Evolutionary conservation across 2,113 vertebrate genomes (phyloP), one percentile per base, ranked within the genome.

Genomic region (Epinephelus moara): DNA sequence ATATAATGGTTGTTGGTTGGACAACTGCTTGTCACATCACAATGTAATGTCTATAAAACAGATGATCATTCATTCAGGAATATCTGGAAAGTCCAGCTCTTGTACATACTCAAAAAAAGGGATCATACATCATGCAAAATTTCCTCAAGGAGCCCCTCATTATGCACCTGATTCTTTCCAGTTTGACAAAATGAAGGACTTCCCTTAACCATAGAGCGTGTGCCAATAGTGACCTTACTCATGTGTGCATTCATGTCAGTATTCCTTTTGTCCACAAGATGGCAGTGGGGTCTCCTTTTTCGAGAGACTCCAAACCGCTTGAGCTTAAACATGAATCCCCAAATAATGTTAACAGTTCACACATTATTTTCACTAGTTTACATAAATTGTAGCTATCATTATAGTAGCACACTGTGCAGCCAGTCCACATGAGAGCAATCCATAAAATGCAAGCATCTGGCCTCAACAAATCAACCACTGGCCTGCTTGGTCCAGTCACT

Each of bases 241-340:
- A 30, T 30, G 30, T 30, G 30, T 30, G 19, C 14, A 49, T 9
- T 4, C 12, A 18, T 59, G 6, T 42, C 8, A n/a, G 4, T 59
- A 6, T 78, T 47, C 6, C 0, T 50, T 45, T 52, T 70, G 1
- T 74, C 86, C 89, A 70, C 81, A 68, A 85, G 92, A 81, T 89
- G 92, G 75, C 89, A 80, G 70, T 49, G 55, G 7, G 1, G 49
- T 55, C 30, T 49, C 0, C 57, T 17, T 3, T 21, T 47, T 27
- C 49, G 19, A 53, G 68, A 64, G 6, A 47, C 17, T 45, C 15
- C 9, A 47, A 14, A 5, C 14, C 13, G 30, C 1, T 0, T 17
- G 2, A 2, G 1, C 37, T 53, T 63, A 45, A 57, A 2, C 18
- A 21, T 73, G 4, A 49, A 40, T 70, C 47, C 4, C 1, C 19